phyloP scores from a whole-genome alignment of 2,888 invertebrate species.

The Spodoptera picta region DNA sequence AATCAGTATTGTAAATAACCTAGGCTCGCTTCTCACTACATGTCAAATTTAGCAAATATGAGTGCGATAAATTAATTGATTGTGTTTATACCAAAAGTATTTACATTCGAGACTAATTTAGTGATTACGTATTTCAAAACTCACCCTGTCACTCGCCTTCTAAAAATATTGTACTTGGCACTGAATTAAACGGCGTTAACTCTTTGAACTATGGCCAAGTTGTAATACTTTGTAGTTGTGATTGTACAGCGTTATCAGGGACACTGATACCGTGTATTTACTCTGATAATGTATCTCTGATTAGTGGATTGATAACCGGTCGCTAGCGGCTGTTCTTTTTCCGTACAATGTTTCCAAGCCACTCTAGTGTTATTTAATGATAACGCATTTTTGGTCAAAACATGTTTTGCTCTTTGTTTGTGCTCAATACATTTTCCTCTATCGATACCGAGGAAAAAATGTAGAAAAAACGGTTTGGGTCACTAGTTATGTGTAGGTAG shows the following conservation, averaged over 20 bases:
- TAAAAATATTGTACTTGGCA: conserved; percentile 86
- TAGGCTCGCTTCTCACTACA: conserved; percentile 13
- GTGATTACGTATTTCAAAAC: conserved; percentile 69
- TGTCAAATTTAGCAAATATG: conserved; percentile 25
- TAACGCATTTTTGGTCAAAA: not conserved
- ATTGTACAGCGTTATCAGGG: conserved; percentile 49
- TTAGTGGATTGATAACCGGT: conserved; percentile 32
- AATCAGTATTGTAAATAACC: conserved; percentile 30
- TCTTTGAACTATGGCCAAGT: conserved; percentile 83
- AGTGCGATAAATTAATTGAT: conserved; percentile 37
- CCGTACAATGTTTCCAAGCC: conserved; percentile 3
- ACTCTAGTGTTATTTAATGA: not conserved
- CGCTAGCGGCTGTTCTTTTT: conserved; percentile 16
- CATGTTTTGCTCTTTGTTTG: conserved; percentile 6
- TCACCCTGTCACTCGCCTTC: conserved; percentile 73
- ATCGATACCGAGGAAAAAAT: conserved; percentile 17
- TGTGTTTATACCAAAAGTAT: conserved; percentile 56
- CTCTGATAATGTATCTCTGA: conserved; percentile 42
- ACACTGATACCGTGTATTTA: conserved; percentile 40
- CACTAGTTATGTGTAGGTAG: conserved; percentile 26
- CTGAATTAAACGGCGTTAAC: conserved; percentile 79
- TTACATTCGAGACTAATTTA: conserved; percentile 60
- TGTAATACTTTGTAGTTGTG: conserved; percentile 51
- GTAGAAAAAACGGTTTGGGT: conserved; percentile 7
- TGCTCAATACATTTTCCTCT: conserved; percentile 14